Evolutionary conservation across 2,113 vertebrate species (phyloP), one percentile per base, ranked within the genome.

Genomic region (Otocyon megalotis): DNA sequence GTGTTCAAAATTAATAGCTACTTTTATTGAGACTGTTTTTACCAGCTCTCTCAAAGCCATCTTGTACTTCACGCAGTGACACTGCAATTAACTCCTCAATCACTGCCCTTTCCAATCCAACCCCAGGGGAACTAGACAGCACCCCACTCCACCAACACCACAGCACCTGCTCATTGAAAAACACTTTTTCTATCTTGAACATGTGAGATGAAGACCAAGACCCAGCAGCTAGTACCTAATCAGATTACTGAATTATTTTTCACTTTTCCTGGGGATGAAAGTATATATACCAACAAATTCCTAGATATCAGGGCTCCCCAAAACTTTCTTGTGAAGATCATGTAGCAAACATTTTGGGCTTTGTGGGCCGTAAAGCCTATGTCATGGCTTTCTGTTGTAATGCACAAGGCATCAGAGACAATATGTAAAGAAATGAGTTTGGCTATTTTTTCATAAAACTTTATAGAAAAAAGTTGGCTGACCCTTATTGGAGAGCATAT

Each of bases 381-480:
- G 8, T 88, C 15, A 24, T 7, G 71, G 24, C 58, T 95, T 17
- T 82, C 53, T 56, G 43, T 60, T 56, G n/a, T 32, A 80, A 22
- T 86, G 22, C 17, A 35, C 56, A 90, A 90, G 24, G 32, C 54
- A 35, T 65, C 32, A 32, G 43, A 69, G 58, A 53, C 22, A 65
- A 81, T 56, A 90, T 82, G 30, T 71, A 82, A 89, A 77, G 60
- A 60, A 87, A 67, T 62, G n/a, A 77, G 30, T 28, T 19, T 35
- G 15, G 13, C 65, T 86, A 9, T 96, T 88, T 88, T 86, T 37
- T 94, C 89, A 80, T 62, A 63, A 56, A 95, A 80, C 16, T 79
- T 97, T 79, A 32, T 63, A 88, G 24, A 72, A 60, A 95, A 88
- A 56, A 91, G 20, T 65, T 95, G 93, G 43, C 62, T 74, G 28